phyloP scores from a whole-genome alignment of 2,113 vertebrate genomes.

The Coptodon rendalli region DNA sequence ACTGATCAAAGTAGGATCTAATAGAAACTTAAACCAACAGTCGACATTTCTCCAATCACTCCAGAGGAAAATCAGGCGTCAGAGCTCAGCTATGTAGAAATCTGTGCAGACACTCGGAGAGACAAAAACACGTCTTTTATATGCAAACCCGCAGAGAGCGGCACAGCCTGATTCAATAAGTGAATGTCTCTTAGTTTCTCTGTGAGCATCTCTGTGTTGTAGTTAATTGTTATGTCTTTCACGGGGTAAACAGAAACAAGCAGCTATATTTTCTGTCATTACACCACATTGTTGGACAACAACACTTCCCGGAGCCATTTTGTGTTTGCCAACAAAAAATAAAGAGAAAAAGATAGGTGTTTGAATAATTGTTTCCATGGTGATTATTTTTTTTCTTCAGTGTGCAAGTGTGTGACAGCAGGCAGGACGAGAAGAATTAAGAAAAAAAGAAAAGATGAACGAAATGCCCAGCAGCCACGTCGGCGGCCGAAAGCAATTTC shows the following conservation, averaged over 20 bases:
- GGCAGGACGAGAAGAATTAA: neutral
- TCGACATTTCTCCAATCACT: neutral
- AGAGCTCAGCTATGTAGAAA: neutral
- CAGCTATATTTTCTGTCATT: constrained; percentile 43
- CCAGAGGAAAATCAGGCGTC: neutral
- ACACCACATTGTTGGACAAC: constrained; percentile 56
- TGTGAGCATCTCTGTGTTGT: constrained; percentile 1
- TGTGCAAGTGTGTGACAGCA: constrained; percentile 28
- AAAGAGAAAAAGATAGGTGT: constrained; percentile 11
- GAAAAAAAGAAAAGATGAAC: constrained; percentile 41
- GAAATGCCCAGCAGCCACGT: constrained; percentile 67
- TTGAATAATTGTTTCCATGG: constrained; percentile 72
- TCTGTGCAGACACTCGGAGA: neutral
- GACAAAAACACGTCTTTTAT: constrained; percentile 16
- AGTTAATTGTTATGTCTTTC: constrained; percentile 54
- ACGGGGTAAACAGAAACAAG: constrained; percentile 47
- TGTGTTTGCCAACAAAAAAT: constrained; percentile 31
- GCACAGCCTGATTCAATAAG: neutral
- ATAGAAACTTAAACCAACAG: neutral
- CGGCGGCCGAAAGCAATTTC: constrained; percentile 98
- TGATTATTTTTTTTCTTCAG: constrained; percentile 56
- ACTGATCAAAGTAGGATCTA: neutral
- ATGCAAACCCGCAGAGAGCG: neutral
- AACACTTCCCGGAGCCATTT: constrained; percentile 62
- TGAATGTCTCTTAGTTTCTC: neutral